Base-by-base conservation (phyloP, 2,113 vertebrate genomes). In the Emydocephalus ijimae region DNA sequence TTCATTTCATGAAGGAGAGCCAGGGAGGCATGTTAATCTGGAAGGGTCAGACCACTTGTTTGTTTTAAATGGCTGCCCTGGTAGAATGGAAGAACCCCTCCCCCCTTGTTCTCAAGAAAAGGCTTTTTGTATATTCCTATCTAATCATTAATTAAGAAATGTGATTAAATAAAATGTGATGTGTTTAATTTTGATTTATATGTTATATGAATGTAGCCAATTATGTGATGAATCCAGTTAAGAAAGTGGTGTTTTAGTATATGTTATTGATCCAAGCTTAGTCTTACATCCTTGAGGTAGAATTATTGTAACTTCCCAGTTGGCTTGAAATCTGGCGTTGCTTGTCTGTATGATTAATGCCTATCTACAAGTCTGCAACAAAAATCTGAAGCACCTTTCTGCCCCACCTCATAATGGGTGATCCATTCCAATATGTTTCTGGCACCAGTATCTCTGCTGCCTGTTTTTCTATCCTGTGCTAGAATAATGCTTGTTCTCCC, bases 401-500 rank as follows among this genome's bases (percentile, higher is more conserved):
- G 54, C 21, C 61, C 90, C 48, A 74, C 56, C 43, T 23, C 7
- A 9, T 39, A 24, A 85, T 87, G 57, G 93, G 48, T 89, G 86
- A 15, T n/a, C 48, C 48, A 23, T 39, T 86, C 1, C 14, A 12
- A 89, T 92, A 89, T 92, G 94, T 85, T 92, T 94, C 94, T 90
- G 94, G 91, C 91, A 91, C 94, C 93, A 74, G 34, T 43, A 92
- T 24, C 56, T 39, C 50, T 12, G 69, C 52, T 55, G 52, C 52
- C 11, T 43, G 7, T 43, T 14, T 34, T 54, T 92, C 94, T 93
- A 93, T 94, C 95, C 92, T 94, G 89, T 91, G 94, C 93, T 89
- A 91, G 90, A 94, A 94, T 93, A 92, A 91, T 89, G 94, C 45
- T 94, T 94, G 93, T 93, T 90, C 93, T 93, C 92, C 95, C 94